phyloP scores from a whole-genome alignment of 2,888 invertebrate genomes.

The Limenitis camilla region DNA sequence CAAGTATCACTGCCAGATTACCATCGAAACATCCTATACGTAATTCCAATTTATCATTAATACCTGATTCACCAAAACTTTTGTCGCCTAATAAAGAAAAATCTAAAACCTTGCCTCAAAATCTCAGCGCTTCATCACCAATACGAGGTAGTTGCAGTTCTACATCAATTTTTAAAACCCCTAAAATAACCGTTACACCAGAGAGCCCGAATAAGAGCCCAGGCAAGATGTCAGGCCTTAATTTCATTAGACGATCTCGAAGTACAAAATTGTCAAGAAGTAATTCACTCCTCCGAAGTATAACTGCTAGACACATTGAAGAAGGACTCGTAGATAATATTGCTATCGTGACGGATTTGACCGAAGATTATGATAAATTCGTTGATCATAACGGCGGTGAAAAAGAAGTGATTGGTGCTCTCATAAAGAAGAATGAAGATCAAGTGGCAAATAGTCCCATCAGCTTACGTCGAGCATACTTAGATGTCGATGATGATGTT shows the following conservation, averaged over 20 bases:
- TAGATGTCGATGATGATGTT: constrained; percentile 79
- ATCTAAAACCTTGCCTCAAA: constrained; percentile 77
- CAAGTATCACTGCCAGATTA: constrained; percentile 49
- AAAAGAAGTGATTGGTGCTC: constrained; percentile 58
- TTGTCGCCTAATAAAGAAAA: constrained; percentile 64
- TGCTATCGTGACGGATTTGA: constrained; percentile 55
- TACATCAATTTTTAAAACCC: constrained; percentile 61
- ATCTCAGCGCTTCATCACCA: constrained; percentile 63
- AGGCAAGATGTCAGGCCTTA: constrained; percentile 66
- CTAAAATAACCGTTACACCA: constrained; percentile 62
- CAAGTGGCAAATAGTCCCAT: constrained; percentile 58
- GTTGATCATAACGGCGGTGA: constrained; percentile 59
- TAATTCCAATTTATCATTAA: constrained; percentile 63
- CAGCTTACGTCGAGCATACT: constrained; percentile 65
- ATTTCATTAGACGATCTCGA: constrained; percentile 81
- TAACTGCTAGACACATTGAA: constrained; percentile 68
- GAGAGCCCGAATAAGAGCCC: constrained; percentile 73
- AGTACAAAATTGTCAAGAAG: constrained; percentile 82
- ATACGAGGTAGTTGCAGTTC: constrained; percentile 66
- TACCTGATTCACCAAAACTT: constrained; percentile 67
- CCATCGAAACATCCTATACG: constrained; percentile 50
- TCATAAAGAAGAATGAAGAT: constrained; percentile 64
- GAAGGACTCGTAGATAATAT: constrained; percentile 57
- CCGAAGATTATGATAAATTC: constrained; percentile 59
- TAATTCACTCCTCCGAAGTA: constrained; percentile 76